Conservation (phyloP, 2,888 invertebrate species). For the Acleris cristana region DNA sequence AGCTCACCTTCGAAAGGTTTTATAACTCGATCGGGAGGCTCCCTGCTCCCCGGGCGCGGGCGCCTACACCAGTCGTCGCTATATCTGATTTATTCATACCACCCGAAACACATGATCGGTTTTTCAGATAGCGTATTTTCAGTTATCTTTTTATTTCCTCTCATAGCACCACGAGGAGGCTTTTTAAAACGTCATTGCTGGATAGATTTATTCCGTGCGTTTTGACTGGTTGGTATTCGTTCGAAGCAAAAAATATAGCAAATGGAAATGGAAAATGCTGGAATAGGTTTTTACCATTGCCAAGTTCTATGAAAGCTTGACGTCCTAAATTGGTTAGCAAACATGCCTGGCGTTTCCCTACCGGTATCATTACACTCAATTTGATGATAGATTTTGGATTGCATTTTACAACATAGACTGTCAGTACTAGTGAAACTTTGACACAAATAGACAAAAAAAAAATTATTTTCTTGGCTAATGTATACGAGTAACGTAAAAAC, state of each 20-base stretch:
- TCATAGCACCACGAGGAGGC: conserved; percentile 56
- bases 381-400: not conserved
- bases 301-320: conserved; percentile 42
- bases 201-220: conserved; percentile 47
- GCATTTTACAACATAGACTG: not conserved
- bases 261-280: conserved; percentile 35
- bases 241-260: conserved; percentile 40
- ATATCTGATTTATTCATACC: conserved; percentile 82
- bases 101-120: conserved; percentile 79
- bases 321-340: conserved; percentile 40
- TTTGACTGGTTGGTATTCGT: conserved; percentile 41
- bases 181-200: conserved; percentile 52
- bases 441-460: too few relatives aligned
- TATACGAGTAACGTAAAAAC: too few relatives aligned
- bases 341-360: conserved; percentile 29
- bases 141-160: conserved; percentile 60
- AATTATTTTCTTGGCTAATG: too few relatives aligned
- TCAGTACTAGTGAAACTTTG: not conserved
- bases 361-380: conserved; percentile 11
- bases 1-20: conserved; percentile 78
- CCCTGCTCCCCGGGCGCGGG: conserved; percentile 69
- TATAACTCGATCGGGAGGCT: conserved; percentile 69
- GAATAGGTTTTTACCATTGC: conserved; percentile 35
- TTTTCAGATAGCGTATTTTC: conserved; percentile 64
- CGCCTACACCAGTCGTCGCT: conserved; percentile 71